These are phyloP conservation scores for Thecophora atra DNA, from an alignment of 2,888 invertebrate species.

Conservation along the genomic window DNA sequence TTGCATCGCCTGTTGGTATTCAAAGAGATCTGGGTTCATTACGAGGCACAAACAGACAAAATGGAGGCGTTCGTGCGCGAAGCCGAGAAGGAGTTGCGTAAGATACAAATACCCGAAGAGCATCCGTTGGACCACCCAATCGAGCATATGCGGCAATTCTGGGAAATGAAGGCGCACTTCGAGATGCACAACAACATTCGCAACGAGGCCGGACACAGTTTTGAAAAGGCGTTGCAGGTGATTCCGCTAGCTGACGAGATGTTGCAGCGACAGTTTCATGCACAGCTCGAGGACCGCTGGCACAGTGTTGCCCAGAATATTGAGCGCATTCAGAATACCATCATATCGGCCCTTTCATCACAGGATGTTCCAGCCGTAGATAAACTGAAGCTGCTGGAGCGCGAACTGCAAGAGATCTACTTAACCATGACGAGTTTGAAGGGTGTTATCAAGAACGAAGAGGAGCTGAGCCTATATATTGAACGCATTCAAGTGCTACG, in stretches of 20 bases:
- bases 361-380: conserved; percentile 79
- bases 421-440: conserved; percentile 76
- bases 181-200: conserved; percentile 83
- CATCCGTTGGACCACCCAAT: conserved; percentile 72
- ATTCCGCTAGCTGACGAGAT: conserved; percentile 86
- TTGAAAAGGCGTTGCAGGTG: conserved; percentile 81
- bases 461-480: conserved; percentile 82
- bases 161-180: conserved; percentile 89
- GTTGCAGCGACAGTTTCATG: conserved; percentile 81
- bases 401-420: conserved; percentile 79
- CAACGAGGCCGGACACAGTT: conserved; percentile 76
- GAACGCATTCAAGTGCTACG: conserved; percentile 82
- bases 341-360: conserved; percentile 77
- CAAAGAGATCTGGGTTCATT: conserved; percentile 80
- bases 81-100: conserved; percentile 76
- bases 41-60: conserved; percentile 77
- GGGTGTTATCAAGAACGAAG: conserved; percentile 83
- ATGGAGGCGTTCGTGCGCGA: conserved; percentile 80
- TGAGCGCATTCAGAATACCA: conserved; percentile 73
- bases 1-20: conserved; percentile 78
- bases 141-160: conserved; percentile 82
- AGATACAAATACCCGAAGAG: conserved; percentile 72
- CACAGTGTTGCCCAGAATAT: conserved; percentile 73
- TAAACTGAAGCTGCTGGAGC: conserved; percentile 78
- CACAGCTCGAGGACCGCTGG: conserved; percentile 82